Percentiles rank a stretch among this genome's conserved stretches.
These are phyloP conservation scores for Gadus chalcogrammus DNA, from an alignment of 2,113 vertebrate genomes.

Conservation along the genomic window DNA sequence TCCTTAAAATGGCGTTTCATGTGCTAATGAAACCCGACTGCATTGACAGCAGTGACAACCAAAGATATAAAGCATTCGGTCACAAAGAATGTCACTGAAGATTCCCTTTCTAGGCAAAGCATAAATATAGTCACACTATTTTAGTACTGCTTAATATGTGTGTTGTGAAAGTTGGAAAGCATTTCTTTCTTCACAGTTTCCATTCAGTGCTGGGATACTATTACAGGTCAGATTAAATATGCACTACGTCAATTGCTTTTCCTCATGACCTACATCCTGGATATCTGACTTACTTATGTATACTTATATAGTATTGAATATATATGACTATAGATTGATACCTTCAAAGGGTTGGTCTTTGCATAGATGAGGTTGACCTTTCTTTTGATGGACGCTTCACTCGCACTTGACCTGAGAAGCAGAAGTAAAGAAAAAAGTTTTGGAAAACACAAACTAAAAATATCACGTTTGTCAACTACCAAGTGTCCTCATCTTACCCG, in stretches of 20 bases:
- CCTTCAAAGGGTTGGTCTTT: constrained; percentile 67
- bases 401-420: constrained; percentile 72
- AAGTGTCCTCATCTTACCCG: constrained; percentile 64
- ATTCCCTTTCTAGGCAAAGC: not conserved
- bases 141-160: not conserved
- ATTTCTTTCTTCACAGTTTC: no score
- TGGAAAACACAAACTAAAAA: not conserved
- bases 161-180: no score
- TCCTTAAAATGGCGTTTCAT: constrained; percentile 40
- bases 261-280: no score
- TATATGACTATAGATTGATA: constrained; percentile 40
- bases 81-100: not conserved
- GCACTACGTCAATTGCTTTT: no score
- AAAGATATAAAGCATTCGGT: not conserved
- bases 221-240: no score
- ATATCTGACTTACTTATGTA: no score
- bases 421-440: constrained; percentile 16
- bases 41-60: constrained; percentile 30
- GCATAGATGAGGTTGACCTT: constrained; percentile 75
- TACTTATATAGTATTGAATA: no score
- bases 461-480: not conserved
- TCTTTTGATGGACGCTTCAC: constrained; percentile 62
- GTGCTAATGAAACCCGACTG: constrained; percentile 26
- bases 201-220: no score
- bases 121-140: not conserved